Evolutionary conservation across 2,797 vertebrate species (phyloP), one percentile per base, ranked within the genome.

Genomic region (Poeciliopsis presidionis): DNA sequence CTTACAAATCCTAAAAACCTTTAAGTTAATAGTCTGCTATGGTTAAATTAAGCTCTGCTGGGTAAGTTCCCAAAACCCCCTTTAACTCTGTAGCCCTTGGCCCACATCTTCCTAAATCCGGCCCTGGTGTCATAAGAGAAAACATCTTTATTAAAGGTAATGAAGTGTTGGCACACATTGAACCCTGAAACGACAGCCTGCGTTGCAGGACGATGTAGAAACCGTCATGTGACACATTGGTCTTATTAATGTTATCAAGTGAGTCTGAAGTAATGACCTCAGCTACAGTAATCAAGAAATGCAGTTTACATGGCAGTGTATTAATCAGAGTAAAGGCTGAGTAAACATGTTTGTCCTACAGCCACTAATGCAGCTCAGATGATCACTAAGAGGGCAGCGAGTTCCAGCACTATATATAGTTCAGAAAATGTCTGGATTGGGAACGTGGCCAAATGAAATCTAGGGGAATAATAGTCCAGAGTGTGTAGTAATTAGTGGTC

Each of bases 321-420:
- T 70, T 70, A 70, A 70, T 70, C 41, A 70, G 25, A 70, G 25
- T 46, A 43, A 70, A 70, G 41, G 41, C 67, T 46, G 41, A 67
- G 63, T 41, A 67, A 67, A 67, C 36, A 67, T 70, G 67, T 70
- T 70, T 70, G 39, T 70, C 67, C 67, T 70, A 45, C 46, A 70
- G 67, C 67, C 67, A 46, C 67, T 70, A 70, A 70, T 70, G 67
- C 67, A 70, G 43, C 41, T 70, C 67, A 45, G 67, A 70, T 70
- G 36, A 45, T 70, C 41, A 28, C 67, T 70, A 16, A 70, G 67
- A 70, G 65, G 65, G 39, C 65, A 41, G 65, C 6, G 67, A 45
- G n/a, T 70, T 70, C 7, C 25, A n/a, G 41, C 12, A 6, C 67
- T 70, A 70, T 70, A 70, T 70, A n/a, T 70, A 70, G 67, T n/a